Evolutionary conservation across 2,113 vertebrate genomes (phyloP).

Genomic region (Pygoscelis adeliae): DNA sequence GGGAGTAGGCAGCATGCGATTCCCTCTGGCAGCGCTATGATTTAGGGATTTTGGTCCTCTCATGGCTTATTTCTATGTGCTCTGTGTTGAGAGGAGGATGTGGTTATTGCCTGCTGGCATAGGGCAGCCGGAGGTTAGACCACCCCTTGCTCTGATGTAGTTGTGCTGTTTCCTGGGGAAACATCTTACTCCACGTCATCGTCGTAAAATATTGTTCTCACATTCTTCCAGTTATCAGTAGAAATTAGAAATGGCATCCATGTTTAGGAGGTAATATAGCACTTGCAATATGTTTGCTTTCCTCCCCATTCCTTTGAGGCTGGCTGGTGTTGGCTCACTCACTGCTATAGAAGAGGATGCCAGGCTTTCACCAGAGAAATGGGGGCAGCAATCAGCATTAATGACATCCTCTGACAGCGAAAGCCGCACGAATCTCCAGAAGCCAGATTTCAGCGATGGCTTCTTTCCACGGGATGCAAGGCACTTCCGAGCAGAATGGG

Average conservation of each 20-base stretch:
- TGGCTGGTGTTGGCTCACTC: neutral
- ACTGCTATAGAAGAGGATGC: neutral
- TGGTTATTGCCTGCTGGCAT: neutral
- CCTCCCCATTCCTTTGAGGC: neutral
- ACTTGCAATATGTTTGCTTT: neutral
- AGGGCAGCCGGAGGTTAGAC: neutral
- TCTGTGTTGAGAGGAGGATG: neutral
- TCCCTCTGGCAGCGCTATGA: neutral
- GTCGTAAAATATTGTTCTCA: neutral
- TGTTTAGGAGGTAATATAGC: neutral
- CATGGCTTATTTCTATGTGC: neutral
- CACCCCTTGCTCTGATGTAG: neutral
- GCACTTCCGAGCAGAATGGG: neutral
- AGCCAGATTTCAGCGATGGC: neutral
- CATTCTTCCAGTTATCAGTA: neutral
- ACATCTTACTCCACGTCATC: neutral
- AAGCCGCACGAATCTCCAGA: neutral
- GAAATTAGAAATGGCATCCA: neutral
- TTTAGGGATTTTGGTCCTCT: neutral
- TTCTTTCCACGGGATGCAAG: neutral
- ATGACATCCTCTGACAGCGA: neutral
- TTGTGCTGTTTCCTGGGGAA: neutral
- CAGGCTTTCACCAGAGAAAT: neutral
- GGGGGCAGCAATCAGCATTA: neutral
- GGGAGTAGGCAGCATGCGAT: neutral